Evolutionary conservation across 2,888 invertebrate species (phyloP).

Genomic region (Ennomos quercinarius): DNA sequence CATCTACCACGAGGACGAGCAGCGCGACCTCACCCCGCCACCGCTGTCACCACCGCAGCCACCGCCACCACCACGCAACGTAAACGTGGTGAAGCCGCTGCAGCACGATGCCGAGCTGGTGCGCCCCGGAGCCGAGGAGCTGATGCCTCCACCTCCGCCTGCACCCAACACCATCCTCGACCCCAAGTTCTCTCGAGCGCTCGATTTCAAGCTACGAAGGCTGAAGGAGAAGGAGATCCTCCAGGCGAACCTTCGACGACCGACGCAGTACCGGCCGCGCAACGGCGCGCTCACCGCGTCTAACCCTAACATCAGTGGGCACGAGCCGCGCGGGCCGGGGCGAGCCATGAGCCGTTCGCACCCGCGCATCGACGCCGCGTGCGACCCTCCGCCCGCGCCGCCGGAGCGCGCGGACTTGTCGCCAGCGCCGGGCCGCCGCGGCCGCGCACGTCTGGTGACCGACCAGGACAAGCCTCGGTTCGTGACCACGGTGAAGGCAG

Average conservation of each 20-base stretch:
- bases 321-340: not conserved
- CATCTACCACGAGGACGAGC: conserved; percentile 48
- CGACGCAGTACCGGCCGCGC: conserved; percentile 58
- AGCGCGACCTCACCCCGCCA: conserved; percentile 28
- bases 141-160: conserved; percentile 22
- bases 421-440: conserved; percentile 20
- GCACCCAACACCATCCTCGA: conserved; percentile 60
- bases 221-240: conserved; percentile 87
- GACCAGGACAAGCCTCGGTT: conserved; percentile 86
- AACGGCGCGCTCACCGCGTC: conserved; percentile 53
- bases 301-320: conserved; percentile 86
- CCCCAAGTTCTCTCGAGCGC: conserved; percentile 88
- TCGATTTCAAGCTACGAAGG: conserved; percentile 89
- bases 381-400: conserved; percentile 38
- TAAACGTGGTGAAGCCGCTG: conserved; percentile 69
- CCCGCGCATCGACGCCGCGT: conserved; percentile 57
- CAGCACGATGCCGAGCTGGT: conserved; percentile 50
- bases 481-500: conserved; percentile 92
- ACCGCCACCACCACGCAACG: conserved; percentile 51
- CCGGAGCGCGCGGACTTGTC: not conserved
- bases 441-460: conserved; percentile 40
- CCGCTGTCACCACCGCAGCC: conserved; percentile 33
- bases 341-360: conserved; percentile 51
- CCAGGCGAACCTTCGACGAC: conserved; percentile 65
- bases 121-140: not conserved